Base-by-base conservation (phyloP, 2,888 invertebrate species). In the Tipula confusa region DNA sequence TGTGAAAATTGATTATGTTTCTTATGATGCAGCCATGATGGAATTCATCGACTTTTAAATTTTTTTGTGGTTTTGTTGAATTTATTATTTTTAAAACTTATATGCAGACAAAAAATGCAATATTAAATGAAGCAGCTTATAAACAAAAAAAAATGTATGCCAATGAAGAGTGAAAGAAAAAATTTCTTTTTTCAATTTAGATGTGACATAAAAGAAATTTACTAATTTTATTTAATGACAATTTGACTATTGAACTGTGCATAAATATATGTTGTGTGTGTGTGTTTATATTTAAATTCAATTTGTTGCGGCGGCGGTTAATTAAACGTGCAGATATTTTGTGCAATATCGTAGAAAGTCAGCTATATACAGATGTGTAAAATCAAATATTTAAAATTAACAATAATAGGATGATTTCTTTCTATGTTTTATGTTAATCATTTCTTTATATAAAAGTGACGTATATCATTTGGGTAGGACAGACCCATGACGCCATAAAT, bases 101-200 rank as follows among this genome's bases (percentile, higher is more conserved):
- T 48, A 9, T n/a, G 15, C n/a, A 15, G n/a, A 64, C 11, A 64
- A 64, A 9, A n/a, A 64, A 64, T 64, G 24, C 9, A 64, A 64
- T 64, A 64, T 64, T 64, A 64, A 64, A 24, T 64, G 64, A 64
- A 64, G 64, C 64, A 64, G 24, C 24, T 24, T 64, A 24, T 24
- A 64, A 64, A 64, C 64, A 64, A 64, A 64, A 64, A 6, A 43
- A 64, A 64, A 64, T 64, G 64, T 64, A 9, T 24, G 64, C 24
- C 64, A 64, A 64, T 64, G 64, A 64, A 64, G 64, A 64, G 64
- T 64, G 64, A 64, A 64, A 64, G 64, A 64, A 64, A 24, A 43
- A 64, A 64, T 18, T 64, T 64, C 24, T 24, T 64, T 64, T 64
- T 64, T 64, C 18, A 64, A 64, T 64, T 64, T 64, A 64, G 64